Conservation (phyloP, 2,113 vertebrate genomes). For the Propithecus coquereli region DNA sequence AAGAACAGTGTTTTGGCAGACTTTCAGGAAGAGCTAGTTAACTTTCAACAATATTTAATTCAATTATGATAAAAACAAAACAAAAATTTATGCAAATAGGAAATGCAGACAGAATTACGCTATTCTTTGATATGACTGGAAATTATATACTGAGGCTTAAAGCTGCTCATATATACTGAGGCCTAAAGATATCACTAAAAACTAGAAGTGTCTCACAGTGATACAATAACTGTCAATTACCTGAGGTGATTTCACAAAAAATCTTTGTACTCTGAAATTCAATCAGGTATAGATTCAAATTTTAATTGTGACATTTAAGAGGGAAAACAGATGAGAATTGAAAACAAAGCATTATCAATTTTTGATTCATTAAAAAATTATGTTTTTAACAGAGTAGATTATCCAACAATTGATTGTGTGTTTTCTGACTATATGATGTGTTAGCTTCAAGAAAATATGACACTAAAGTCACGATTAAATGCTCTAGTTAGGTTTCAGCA, state of each 20-base stretch:
- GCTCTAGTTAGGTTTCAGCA: background rate
- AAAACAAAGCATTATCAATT: background rate
- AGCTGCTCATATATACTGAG: background rate
- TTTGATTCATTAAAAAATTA: background rate
- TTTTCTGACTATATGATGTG: background rate
- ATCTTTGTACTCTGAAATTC: background rate
- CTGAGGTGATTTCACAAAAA: conserved; percentile 2
- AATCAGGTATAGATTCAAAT: background rate
- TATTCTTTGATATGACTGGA: background rate
- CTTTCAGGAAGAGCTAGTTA: background rate
- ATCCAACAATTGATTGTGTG: background rate
- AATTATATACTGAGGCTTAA: background rate
- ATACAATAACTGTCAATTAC: background rate
- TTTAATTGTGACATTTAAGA: background rate
- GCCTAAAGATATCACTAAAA: background rate
- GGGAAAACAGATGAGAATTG: background rate
- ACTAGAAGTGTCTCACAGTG: background rate
- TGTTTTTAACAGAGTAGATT: background rate
- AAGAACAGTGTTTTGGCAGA: background rate
- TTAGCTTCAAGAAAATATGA: background rate
- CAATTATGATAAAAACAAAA: conserved; percentile 42
- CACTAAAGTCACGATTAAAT: background rate
- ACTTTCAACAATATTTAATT: conserved; percentile 30
- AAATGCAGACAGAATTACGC: background rate
- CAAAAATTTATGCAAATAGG: background rate